A percentile compares a stretch with the other conserved stretches of the same genome.
Conservation (phyloP, 2,888 invertebrate species). For the Agrotis puta region DNA sequence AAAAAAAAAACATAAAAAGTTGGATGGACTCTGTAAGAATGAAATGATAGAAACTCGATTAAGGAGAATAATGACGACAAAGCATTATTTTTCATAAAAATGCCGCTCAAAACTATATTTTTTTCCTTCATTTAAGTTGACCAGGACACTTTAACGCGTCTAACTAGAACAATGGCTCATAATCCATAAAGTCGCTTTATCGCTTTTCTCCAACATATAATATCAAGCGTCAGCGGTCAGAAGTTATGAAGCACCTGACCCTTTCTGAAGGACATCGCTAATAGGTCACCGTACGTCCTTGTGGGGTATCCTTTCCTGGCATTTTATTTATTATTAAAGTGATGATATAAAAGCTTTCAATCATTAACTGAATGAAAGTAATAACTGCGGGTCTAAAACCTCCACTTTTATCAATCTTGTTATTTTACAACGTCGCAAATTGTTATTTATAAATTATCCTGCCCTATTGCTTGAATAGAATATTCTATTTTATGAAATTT, state of each 20-base stretch:
- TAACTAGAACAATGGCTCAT: slow-evolving; percentile 1
- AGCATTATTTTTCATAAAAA: not conserved
- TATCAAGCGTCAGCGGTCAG: slow-evolving; percentile 41
- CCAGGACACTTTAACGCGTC: not conserved
- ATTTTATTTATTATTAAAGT: slow-evolving; percentile 35
- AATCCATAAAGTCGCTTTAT: slow-evolving; percentile 22
- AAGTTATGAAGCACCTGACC: slow-evolving; percentile 55
- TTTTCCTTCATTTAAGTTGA: not conserved
- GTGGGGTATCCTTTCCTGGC: slow-evolving; percentile 7
- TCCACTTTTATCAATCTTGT: too few relatives aligned
- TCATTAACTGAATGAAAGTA: not conserved
- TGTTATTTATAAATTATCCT: too few relatives aligned
- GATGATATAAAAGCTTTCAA: slow-evolving; percentile 22
- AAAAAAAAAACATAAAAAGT: too few relatives aligned
- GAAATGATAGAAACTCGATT: too few relatives aligned
- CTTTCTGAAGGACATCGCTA: slow-evolving; percentile 52
- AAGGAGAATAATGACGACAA: too few relatives aligned
- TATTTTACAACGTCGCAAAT: too few relatives aligned
- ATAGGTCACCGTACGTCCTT: slow-evolving; percentile 43
- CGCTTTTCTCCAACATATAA: slow-evolving; percentile 41
- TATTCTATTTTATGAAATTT: too few relatives aligned
- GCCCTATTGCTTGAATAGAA: too few relatives aligned
- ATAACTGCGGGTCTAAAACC: not conserved
- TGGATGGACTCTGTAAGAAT: too few relatives aligned
- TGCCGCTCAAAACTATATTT: not conserved